phyloP scores from a whole-genome alignment of 30 jellyfish, hydroid and myxozoan species.

The Aurelia sp. region DNA sequence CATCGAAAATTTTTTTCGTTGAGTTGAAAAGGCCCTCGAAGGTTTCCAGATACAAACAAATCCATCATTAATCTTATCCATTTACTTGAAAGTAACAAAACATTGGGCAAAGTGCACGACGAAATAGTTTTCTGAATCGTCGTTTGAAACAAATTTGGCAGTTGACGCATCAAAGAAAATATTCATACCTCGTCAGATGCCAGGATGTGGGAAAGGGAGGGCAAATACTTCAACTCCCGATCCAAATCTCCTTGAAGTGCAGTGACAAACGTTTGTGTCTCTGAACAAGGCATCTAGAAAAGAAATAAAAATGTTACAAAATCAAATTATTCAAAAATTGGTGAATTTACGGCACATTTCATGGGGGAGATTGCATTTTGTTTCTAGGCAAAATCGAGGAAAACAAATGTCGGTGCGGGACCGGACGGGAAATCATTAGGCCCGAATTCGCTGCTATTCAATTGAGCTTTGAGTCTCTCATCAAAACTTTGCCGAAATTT shows the following conservation, averaged over 20 bases:
- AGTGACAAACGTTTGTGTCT: conserved; percentile 51
- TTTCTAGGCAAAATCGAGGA: no score
- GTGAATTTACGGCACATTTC: neutral
- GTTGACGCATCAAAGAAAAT: conserved; percentile 26
- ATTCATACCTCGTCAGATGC: conserved; percentile 61
- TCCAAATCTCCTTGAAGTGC: conserved; percentile 62
- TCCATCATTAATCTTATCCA: neutral
- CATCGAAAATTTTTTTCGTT: no score
- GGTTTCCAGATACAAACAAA: neutral
- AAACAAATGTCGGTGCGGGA: no score
- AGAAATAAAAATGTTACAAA: neutral
- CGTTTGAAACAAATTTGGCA: conserved; percentile 1
- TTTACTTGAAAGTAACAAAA: neutral
- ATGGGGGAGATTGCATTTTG: neutral
- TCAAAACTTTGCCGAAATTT: neutral
- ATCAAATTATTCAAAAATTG: neutral
- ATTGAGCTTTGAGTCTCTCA: neutral
- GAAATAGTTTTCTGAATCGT: neutral
- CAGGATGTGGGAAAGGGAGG: conserved; percentile 56
- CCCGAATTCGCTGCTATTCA: neutral
- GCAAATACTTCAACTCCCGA: conserved; percentile 44
- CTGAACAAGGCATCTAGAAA: conserved; percentile 83
- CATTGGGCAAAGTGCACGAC: no score
- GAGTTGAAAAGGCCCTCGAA: no score
- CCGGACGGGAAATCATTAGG: neutral